Percentiles rank a stretch among this genome's conserved stretches.
phyloP scores from a whole-genome alignment of 2,113 vertebrate species.

The Murina feae region DNA sequence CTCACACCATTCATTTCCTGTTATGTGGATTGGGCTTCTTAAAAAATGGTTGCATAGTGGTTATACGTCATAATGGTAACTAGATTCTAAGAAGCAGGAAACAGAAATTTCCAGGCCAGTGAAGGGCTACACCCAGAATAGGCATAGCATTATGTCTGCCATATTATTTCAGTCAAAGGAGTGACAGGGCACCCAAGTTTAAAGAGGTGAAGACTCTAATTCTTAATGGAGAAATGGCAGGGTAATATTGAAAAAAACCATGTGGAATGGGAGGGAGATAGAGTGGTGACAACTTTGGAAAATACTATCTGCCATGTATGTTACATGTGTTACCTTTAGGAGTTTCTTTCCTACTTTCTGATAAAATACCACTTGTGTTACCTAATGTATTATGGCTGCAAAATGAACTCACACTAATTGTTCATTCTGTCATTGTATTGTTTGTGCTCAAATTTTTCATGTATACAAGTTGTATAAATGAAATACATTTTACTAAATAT shows the following conservation, averaged over 20 bases:
- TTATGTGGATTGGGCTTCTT: background rate
- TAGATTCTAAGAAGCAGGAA: background rate
- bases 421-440: background rate
- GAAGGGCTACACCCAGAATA: background rate
- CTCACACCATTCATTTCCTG: background rate
- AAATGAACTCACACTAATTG: background rate
- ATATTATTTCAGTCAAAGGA: background rate
- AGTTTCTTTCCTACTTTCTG: background rate
- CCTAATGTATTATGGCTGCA: background rate
- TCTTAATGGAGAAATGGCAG: background rate
- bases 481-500: background rate
- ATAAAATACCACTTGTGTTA: background rate
- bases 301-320: background rate
- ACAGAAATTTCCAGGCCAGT: background rate
- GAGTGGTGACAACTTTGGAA: background rate
- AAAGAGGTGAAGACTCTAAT: background rate
- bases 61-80: background rate
- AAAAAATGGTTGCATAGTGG: background rate
- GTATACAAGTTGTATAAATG: background rate
- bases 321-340: background rate
- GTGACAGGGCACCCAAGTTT: background rate
- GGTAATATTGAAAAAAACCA: background rate
- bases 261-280: background rate
- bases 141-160: rapidly evolving
- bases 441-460: background rate